Base-by-base conservation (phyloP, 2,888 invertebrate genomes). In the Podabrus alpinus region DNA sequence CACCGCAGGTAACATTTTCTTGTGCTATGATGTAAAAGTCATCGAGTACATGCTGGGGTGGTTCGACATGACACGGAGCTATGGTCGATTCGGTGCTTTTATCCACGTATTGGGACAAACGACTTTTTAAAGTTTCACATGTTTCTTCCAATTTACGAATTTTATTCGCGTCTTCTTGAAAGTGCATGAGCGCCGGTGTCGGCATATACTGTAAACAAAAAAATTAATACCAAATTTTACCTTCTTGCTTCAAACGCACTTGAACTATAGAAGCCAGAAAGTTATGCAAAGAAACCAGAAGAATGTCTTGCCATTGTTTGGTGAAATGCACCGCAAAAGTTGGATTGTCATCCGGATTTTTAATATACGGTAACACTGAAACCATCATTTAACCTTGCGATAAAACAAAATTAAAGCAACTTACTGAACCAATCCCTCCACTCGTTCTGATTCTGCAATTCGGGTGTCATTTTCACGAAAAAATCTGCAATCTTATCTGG, bases 361-460 rank as follows among this genome's bases (percentile, higher is more conserved):
- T 94, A 68, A 97, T 91, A 86, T 95, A 98, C 0, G 98, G 97
- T 77, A 98, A 89, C 88, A 95, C 98, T 98, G 87, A 68, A 90
- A 90, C 69, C 16, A 73, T 29, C 77, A 68, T 11, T 59, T 15
- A 15, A 24, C 2, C 13, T 4, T 16, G 11, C 25, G 5, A 4
- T 13, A 16, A 9, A 7, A 64, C 24, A 59, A 69, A 15, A 59
- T 15, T n/a, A 62, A 16, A 16, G 11, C n/a, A 73, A 90, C 93
- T 90, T 92, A 98, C 98, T 94, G 88, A 97, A 98, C 98, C 98
- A 98, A 82, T 98, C 98, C 85, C 94, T 96, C 97, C 98, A 98
- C 86, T 98, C 98, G 75, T 90, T 89, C 85, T 96, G 96, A 68
- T 93, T 93, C 85, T 97, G 97, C 66, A 98, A 87, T 82, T 97